Base-by-base conservation (phyloP, 2,113 vertebrate genomes). In the Vireo altiloquus region DNA sequence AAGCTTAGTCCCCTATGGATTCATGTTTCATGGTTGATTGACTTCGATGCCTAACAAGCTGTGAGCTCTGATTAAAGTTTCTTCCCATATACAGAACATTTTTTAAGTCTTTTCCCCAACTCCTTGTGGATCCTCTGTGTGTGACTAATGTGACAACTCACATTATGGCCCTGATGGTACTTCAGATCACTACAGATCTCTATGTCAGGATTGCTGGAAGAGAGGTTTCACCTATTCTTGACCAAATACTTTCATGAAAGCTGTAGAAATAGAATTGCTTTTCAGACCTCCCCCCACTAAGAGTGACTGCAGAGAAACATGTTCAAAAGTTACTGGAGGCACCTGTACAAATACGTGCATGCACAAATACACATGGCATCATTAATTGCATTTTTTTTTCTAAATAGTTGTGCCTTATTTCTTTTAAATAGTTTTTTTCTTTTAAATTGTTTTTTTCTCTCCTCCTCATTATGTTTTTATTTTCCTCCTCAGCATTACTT, bases 1-100 rank as follows among this genome's bases (percentile, higher is more conserved):
- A 97, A 96, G 95, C 95, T 94, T 92, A 94, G 96, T 95, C 91
- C 65, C 96, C 95, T 95, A 93, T 78, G 94, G 94, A 84, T 93
- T 95, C 4, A 17, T 71, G 89, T 95, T 95, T 97, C 91, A 84
- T 78, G 94, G 92, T 84, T 95, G 91, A 89, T 94, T 94, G 80
- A 89, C 86, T 95, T 81, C 1, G 4, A 93, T 81, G 89, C 53
- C 91, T 97, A 96, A 96, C 86, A 92, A 95, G 91, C 96, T 97
- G 94, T 92, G 96, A 95, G 92, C 92, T 91, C 76, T 97, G 94
- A 93, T 89, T 94, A 81, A 95, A 87, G 89, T 92, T 92, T 84
- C 92, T 92, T 95, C 80, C 83, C 87, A 75, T 91, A 84, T 75
- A 75, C 2, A 0, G 52, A 92, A 70, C 22, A 83, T 77, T 92